Base-by-base conservation (phyloP, 64 coral and sea anemone species). In the Pocillopora damicornis region DNA sequence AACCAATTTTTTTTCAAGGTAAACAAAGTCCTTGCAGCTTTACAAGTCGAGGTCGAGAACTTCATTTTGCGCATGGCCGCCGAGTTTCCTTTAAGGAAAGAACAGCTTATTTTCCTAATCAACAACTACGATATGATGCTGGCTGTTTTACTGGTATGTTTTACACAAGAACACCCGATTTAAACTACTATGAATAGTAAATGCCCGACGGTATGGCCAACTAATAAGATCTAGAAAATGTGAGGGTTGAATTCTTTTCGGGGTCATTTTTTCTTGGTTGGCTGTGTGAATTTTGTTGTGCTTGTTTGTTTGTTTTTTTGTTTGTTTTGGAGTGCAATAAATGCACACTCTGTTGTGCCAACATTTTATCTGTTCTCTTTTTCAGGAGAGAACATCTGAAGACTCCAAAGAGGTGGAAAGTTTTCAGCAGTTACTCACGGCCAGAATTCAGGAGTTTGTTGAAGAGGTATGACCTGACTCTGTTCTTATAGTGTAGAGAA, bases 81-180 rank as follows among this genome's bases (percentile, higher is more conserved):
- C 8, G 96, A 98, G 78, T 98, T 98, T 76, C 96, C 96, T 20
- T 69, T 92, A 38, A 93, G 96, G 67, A 98, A 98, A 67, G 96
- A 98, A 38, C 96, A 98, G 69, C 85, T 98, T 10, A 95, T 98
- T 23, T 98, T 98, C 75, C 84, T 98, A 6, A 98, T 98, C 64
- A 98, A 98, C 59, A 98, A 98, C 75, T 98, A 98, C 26, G 96
- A 98, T 80, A 98, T 98, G 96, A 98, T 98, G 96, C 83, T 98
- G 18, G 93, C 96, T 61, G 96, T 98, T 8, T 85, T 98, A 15
- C 91, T 95, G 93, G 96, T 98, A 59, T 59, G 92, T 95, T 7
- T 51, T 11, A 20, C 0, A 56, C 23, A 60, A 1, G 51, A 1
- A 79, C 17, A 9, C 18, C 4, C 14, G 5, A 1, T 4, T 69